Evolutionary conservation across 2,113 vertebrate species (phyloP).

Genomic region (Oryzias curvinotus): DNA sequence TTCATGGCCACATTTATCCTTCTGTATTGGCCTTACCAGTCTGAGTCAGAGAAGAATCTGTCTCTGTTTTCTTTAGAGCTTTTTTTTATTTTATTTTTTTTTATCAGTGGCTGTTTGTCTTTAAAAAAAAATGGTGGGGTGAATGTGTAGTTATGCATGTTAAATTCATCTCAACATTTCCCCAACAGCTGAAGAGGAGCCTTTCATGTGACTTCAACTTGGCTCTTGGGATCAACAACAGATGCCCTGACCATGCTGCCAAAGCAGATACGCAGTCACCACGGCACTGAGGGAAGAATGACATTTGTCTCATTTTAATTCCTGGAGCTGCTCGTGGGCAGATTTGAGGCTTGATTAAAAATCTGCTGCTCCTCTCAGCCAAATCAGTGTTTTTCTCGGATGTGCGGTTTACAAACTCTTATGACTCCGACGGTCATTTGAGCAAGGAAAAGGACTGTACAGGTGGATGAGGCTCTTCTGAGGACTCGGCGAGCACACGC

Average conservation of each 20-base stretch:
- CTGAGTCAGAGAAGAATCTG: no score
- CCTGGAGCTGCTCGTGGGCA: constrained; percentile 40
- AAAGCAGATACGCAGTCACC: constrained; percentile 22
- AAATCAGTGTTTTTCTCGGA: constrained; percentile 41
- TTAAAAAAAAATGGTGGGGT: neutral
- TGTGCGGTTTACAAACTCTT: constrained; percentile 40
- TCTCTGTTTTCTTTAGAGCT: no score
- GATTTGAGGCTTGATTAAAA: constrained; percentile 49
- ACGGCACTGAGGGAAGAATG: constrained; percentile 46
- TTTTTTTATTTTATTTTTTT: no score
- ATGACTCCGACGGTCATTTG: constrained; percentile 39
- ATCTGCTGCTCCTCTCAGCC: constrained; percentile 30
- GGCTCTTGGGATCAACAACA: constrained; percentile 33
- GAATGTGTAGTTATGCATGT: neutral
- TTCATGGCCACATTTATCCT: no score
- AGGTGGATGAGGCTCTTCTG: constrained; percentile 52
- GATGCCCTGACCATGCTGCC: constrained; percentile 24
- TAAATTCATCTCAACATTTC: constrained; percentile 31
- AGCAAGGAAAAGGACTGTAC: constrained; percentile 44
- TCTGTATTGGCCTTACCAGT: no score
- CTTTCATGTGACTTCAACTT: constrained; percentile 41
- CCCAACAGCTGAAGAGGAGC: constrained; percentile 52
- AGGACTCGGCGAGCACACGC: constrained; percentile 44
- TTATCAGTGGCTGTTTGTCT: constrained; percentile 12
- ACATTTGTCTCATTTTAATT: constrained; percentile 62